Evolutionary conservation across 92 coral and sea anemone species (phyloP), one percentile per base, ranked within the genome.

Genomic region (Bergia puertoricense): DNA sequence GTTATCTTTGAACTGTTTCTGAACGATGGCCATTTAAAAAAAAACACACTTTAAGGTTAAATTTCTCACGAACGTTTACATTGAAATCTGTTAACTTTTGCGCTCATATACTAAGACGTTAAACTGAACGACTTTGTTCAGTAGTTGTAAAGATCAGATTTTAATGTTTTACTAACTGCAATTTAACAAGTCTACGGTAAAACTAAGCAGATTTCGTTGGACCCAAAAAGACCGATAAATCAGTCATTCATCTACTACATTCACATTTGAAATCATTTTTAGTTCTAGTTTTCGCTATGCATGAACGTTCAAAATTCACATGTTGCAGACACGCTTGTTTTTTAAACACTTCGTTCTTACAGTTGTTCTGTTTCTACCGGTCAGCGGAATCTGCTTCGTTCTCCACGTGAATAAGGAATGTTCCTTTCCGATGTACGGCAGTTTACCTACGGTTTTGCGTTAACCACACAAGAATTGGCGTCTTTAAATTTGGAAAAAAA

Each of bases 151-250:
- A 14, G 16, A 1, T 36, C n/a, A 14, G 37, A 2, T 71, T 71
- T 20, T 9, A 30, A 20, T 71, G 40, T 71, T 71, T 30, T 71
- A 73, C 41, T 73, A 73, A 13, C 77, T 36, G 77, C 68, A 84
- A 71, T 30, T 48, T 36, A 46, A 73, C 79, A 84, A 48, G 79
- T 74, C 41, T 84, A 74, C 79, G 77, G 43, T 46, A 45, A 69
- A n/a, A 44, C 87, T 75, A 67, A 48, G 87, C 87, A 84, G 87
- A 84, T 84, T 84, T 84, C 74, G 79, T 1, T 46, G 69, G 7
- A 62, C 69, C 69, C 8, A 22, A 62, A 62, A 62, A 6, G 48
- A 76, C 76, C 23, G 40, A 37, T 37, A 36, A 72, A 30, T 30
- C 42, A 38, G 6, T 36, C 79, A 4, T 76, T 42, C 79, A 42